Evolutionary conservation across 2,797 vertebrate species (phyloP).

Genomic region (Anabacerthia variegaticeps): DNA sequence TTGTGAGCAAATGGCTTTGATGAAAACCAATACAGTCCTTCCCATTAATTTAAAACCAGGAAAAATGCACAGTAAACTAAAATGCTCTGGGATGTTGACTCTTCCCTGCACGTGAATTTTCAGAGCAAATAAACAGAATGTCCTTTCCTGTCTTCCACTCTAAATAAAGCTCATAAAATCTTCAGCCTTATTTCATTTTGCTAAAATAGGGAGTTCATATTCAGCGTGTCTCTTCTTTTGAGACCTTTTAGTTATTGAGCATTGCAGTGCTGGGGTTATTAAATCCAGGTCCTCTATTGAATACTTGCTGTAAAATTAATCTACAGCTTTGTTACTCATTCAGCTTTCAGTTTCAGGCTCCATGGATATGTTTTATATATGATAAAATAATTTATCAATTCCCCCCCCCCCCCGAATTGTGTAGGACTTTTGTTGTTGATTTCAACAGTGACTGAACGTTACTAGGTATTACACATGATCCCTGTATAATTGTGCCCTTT

Average conservation of each 20-base stretch:
- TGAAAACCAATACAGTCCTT: neutral
- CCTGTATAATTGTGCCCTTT: neutral
- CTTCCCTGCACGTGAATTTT: neutral
- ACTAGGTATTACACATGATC: neutral
- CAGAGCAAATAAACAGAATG: neutral
- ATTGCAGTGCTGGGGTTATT: neutral
- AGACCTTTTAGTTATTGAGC: neutral
- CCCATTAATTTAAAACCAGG: neutral
- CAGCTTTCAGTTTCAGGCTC: neutral
- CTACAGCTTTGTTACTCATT: neutral
- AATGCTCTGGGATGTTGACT: neutral
- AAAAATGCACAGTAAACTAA: neutral
- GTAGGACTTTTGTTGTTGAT: neutral
- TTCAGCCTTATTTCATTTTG: neutral
- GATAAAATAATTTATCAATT: neutral
- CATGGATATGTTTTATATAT: neutral
- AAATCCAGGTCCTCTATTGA: neutral
- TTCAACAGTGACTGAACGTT: neutral
- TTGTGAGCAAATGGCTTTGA: neutral
- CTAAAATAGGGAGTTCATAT: neutral
- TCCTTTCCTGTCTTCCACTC: neutral
- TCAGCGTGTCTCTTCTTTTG: neutral
- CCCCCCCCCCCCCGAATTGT: neutral
- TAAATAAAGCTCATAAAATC: neutral
- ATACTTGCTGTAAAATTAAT: conserved; percentile 25